A percentile compares a stretch with the other conserved stretches of the same genome.
phyloP scores from a whole-genome alignment of 2,113 vertebrate genomes.

The Capreolus pygargus region DNA sequence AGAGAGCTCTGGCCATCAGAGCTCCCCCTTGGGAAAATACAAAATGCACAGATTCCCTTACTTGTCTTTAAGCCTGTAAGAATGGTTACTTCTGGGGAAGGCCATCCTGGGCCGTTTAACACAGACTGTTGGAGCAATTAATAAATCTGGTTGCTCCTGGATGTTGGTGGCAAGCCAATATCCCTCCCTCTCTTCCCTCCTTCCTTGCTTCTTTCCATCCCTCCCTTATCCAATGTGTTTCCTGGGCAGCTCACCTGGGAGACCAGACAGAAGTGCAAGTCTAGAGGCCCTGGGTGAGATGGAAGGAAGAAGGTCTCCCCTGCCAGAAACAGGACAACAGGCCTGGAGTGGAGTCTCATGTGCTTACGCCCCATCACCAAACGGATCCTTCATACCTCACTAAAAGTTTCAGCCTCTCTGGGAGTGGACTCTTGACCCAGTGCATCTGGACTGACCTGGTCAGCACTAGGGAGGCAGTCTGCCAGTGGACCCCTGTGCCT shows the following conservation, averaged over 20 bases:
- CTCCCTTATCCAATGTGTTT: neutral
- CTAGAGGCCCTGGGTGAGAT: neutral
- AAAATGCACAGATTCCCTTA: neutral
- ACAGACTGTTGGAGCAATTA: neutral
- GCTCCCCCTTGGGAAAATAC: neutral
- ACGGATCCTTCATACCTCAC: neutral
- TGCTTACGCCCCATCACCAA: neutral
- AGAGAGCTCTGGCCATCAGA: neutral
- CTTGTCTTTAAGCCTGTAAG: neutral
- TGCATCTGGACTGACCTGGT: neutral
- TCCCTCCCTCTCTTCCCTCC: neutral
- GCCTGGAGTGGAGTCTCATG: neutral
- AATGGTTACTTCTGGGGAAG: neutral
- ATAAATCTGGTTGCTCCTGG: neutral
- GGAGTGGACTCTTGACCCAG: neutral
- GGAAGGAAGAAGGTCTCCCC: neutral
- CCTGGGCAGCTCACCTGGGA: neutral
- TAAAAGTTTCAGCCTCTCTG: neutral
- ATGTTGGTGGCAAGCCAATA: neutral
- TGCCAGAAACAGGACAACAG: neutral
- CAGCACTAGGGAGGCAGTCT: neutral
- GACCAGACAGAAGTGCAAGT: neutral
- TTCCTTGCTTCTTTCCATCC: neutral
- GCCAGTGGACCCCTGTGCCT: accelerated
- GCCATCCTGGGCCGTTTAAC: neutral